Evolutionary conservation across 2,888 invertebrate genomes (phyloP), one percentile per base, ranked within the genome.

Genomic region (Catocala fraxini): DNA sequence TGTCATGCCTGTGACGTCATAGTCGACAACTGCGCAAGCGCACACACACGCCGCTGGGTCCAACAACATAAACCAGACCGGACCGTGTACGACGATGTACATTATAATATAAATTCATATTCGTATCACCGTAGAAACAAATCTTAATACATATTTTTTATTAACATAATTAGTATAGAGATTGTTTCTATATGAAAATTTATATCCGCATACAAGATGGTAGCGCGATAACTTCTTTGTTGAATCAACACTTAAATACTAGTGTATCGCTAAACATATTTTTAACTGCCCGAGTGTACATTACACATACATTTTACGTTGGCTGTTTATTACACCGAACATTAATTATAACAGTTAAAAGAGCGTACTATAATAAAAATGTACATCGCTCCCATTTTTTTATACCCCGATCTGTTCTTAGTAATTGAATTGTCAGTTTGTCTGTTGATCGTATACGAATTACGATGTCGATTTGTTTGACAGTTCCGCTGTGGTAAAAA

Each of bases 271-370:
- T 70, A 68, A 71, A 74, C 75, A 76, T 73, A 75, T 79, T 71
- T 81, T 78, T 78, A 73, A 81, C 79, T 53, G 68, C 68, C 72
- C 67, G 68, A 54, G 48, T 71, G 64, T 71, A 76, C 79, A 73
- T 76, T 73, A 71, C 52, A 63, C 61, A 60, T 67, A 73, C 71
- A 76, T 76, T 78, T 76, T 73, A 77, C 80, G 77, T 69, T 80
- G 86, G 80, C 83, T 85, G 89, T 91, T 90, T 89, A 90, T 88
- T 84, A 85, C 86, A 78, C 79, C 71, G 84, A 79, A 87, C 86
- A 90, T 90, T 89, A 90, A 92, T 92, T 92, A 91, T 86, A 85
- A 88, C 88, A 83, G 87, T 91, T 89, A 90, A 90, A 90, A 89
- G 87, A 88, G 85, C 88, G 87, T 82, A 80, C 76, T 78, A 84